A percentile compares a stretch with the other conserved stretches of the same genome.
Evolutionary conservation across 2,113 vertebrate genomes (phyloP).

Genomic region (Calidris pugnax): DNA sequence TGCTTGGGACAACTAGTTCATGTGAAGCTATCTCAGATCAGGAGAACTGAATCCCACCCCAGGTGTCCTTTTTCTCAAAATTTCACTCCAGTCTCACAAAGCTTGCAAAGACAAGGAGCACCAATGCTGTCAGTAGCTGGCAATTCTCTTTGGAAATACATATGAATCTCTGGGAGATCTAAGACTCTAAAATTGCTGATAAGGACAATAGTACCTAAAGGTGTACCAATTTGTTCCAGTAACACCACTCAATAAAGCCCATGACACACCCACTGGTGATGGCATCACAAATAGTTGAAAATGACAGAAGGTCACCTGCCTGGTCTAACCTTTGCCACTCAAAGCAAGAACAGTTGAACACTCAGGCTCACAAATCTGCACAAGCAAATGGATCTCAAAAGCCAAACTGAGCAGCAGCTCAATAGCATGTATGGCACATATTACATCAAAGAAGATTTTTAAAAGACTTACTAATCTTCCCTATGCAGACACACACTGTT

Average conservation of each 20-base stretch:
- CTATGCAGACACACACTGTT: background rate
- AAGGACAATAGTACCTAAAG: background rate
- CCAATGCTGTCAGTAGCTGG: background rate
- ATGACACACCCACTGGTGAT: background rate
- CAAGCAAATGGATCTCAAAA: background rate
- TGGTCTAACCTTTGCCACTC: background rate
- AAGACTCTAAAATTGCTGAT: background rate
- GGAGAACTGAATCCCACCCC: background rate
- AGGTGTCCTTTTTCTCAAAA: background rate
- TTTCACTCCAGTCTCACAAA: background rate
- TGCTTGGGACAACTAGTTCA: background rate
- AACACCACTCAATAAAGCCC: background rate
- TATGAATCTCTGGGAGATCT: background rate
- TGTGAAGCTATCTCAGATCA: background rate
- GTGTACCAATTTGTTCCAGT: background rate
- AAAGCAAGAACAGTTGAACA: background rate
- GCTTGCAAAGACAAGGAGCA: background rate
- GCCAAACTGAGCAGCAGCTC: background rate
- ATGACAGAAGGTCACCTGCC: background rate
- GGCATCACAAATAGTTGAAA: background rate
- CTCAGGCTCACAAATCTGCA: background rate
- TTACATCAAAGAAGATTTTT: background rate
- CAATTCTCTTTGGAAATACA: background rate
- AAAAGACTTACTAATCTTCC: background rate
- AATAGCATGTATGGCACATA: background rate